These are phyloP conservation scores for Oreotrochilus melanogaster DNA, from an alignment of 2,113 vertebrate species.

Conservation along the genomic window DNA sequence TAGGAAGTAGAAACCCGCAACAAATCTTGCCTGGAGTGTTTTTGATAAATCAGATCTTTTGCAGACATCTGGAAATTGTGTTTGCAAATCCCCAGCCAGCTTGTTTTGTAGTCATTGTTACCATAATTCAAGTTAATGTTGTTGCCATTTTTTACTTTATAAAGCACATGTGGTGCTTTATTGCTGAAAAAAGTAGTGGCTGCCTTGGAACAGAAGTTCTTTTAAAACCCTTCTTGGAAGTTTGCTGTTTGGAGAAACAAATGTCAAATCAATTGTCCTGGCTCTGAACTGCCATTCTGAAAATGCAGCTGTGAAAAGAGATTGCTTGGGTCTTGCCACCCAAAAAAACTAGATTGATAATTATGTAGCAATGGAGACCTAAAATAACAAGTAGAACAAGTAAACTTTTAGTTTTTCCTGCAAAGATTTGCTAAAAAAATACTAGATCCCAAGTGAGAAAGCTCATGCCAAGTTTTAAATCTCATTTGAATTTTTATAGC, in stretches of 20 bases:
- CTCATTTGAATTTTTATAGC: slow-evolving; percentile 60
- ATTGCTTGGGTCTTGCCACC: neutral
- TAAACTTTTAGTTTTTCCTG: slow-evolving; percentile 35
- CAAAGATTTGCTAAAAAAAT: slow-evolving; percentile 32
- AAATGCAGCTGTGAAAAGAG: neutral
- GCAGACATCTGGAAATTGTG: slow-evolving; percentile 50
- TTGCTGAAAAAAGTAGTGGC: neutral
- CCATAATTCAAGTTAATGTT: slow-evolving; percentile 57
- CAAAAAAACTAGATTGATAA: neutral
- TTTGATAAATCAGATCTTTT: slow-evolving; percentile 43
- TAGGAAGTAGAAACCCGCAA: neutral
- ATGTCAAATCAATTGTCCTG: slow-evolving; percentile 34
- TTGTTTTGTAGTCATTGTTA: slow-evolving; percentile 35
- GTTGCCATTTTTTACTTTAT: slow-evolving; percentile 57
- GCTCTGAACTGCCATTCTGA: neutral
- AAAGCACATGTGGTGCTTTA: slow-evolving; percentile 48
- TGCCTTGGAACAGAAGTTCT: slow-evolving; percentile 43
- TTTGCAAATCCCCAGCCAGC: slow-evolving; percentile 47
- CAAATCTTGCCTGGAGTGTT: neutral
- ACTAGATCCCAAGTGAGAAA: neutral
- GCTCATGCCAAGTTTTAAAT: slow-evolving; percentile 18
- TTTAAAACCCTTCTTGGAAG: slow-evolving; percentile 19
- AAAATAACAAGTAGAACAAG: slow-evolving; percentile 34
- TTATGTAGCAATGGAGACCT: neutral
- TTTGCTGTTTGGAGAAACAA: slow-evolving; percentile 33